Conservation (phyloP, 2,888 invertebrate species). For the Dynastes hyllus region DNA sequence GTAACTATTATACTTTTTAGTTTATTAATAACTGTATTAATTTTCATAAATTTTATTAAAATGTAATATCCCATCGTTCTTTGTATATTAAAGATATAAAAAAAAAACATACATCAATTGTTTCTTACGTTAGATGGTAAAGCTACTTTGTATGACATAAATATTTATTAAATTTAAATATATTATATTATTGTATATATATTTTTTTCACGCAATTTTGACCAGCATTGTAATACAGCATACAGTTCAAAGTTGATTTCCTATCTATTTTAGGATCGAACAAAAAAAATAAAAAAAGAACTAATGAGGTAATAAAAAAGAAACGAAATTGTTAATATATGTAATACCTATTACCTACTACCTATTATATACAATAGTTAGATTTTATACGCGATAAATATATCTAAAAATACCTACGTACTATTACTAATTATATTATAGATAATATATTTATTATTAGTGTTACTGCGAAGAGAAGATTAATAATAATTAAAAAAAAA, state of each 20-base stretch:
- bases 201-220: conserved; percentile 54
- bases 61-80: too few species aligned
- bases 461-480: conserved; percentile 11
- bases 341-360: conserved; percentile 50
- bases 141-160: conserved; percentile 27
- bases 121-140: conserved; percentile 16
- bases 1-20: too few species aligned
- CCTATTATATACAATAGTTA: conserved; percentile 57
- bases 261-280: conserved; percentile 32
- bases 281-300: conserved; percentile 17
- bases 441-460: conserved; percentile 7
- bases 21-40: too few species aligned
- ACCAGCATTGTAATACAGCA: conserved; percentile 63
- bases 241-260: conserved; percentile 65
- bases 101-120: conserved; percentile 48
- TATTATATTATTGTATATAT: conserved; percentile 51
- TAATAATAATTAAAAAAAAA: background rate
- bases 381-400: conserved; percentile 62
- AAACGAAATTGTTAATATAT: conserved; percentile 22
- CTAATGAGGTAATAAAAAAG: conserved; percentile 3
- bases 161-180: conserved; percentile 11
- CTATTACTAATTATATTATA: conserved; percentile 26
- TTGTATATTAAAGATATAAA: too few species aligned
- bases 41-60: too few species aligned
- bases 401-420: conserved; percentile 35